Evolutionary conservation across 2,888 invertebrate genomes (phyloP), one percentile per base, ranked within the genome.

Genomic region (Drosophila subsilvestris): DNA sequence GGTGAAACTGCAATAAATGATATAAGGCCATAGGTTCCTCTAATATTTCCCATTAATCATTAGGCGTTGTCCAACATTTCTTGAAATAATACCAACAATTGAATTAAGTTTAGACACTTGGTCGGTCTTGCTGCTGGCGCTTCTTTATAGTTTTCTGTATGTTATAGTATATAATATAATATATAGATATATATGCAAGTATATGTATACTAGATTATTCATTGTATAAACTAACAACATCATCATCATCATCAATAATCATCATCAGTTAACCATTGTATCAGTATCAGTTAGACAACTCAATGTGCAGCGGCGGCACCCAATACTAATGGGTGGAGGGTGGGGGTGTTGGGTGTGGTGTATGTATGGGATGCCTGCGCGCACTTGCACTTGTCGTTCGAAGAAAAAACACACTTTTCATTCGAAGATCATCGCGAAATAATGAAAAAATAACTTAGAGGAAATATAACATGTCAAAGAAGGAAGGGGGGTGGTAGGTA

Each of bases 221-320:
- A 74, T 74, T 74, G 68, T 74, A 76, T 84, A 84, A 86, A 81
- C 78, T 81, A 83, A 83, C 86, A 83, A 84, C 83, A 86, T 83
- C 80, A 86, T 83, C 80, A 80, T 29, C 10, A 29, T 29, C 3
- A 32, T 32, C 32, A 27, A 14, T 82, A 79, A 86, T 83, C 80
- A 80, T 37, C 14, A 37, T 37, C 14, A 37, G 32, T 32, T 32
- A 32, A 32, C 32, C 32, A 14, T 32, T 12, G 79, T 75, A 65
- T 72, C 63, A 67, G 51, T 58, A 74, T 75, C 73, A 73, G 76
- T 78, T 67, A 63, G 79, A 75, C 66, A 67, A 76, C 75, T 78
- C 67, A 70, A 79, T 77, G 77, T 80, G 81, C 77, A 71, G 72
- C 75, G 72, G 80, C 63, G 45, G 49, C 59, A 65, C 63, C 68